These are phyloP conservation scores for Pandemis cinnamomeana DNA, from an alignment of 2,888 invertebrate genomes.

Conservation along the genomic window DNA sequence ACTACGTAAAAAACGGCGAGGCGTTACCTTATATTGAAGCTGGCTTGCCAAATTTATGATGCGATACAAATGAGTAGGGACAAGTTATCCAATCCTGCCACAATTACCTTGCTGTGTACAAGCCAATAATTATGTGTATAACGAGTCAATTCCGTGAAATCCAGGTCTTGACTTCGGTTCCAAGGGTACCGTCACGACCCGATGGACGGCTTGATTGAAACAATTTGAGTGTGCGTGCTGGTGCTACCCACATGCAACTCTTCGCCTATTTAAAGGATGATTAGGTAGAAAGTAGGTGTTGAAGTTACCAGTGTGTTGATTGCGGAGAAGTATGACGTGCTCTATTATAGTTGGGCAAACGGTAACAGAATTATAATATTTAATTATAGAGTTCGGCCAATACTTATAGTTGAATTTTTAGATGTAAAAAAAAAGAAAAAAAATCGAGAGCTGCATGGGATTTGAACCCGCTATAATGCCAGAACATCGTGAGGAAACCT, in stretches of 20 bases:
- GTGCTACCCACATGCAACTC: slow-evolving; percentile 19
- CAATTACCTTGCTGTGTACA: slow-evolving; percentile 1
- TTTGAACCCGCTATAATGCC: no score
- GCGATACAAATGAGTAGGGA: slow-evolving; percentile 48
- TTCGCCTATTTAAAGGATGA: slow-evolving; percentile 22
- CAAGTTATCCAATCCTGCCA: slow-evolving; percentile 35
- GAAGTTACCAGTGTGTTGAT: neutral
- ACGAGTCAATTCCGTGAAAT: slow-evolving; percentile 56
- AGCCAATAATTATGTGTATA: slow-evolving; percentile 25
- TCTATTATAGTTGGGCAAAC: neutral
- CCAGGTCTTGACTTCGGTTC: slow-evolving; percentile 54
- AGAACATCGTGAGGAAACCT: no score
- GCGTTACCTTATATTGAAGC: slow-evolving; percentile 57
- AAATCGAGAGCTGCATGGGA: no score
- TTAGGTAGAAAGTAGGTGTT: slow-evolving; percentile 33
- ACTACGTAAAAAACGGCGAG: slow-evolving; percentile 52
- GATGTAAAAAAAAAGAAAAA: no score
- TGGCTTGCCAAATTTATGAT: slow-evolving; percentile 48
- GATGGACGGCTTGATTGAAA: slow-evolving; percentile 51
- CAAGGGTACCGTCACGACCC: slow-evolving; percentile 57
- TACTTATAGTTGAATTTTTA: no score
- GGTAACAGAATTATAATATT: neutral
- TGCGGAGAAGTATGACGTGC: neutral
- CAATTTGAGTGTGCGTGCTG: slow-evolving; percentile 33
- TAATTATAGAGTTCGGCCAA: neutral